Evolutionary conservation across 1,140 invertebrate species (phyloP).

Genomic region (Lepidotrigona ventralis): DNA sequence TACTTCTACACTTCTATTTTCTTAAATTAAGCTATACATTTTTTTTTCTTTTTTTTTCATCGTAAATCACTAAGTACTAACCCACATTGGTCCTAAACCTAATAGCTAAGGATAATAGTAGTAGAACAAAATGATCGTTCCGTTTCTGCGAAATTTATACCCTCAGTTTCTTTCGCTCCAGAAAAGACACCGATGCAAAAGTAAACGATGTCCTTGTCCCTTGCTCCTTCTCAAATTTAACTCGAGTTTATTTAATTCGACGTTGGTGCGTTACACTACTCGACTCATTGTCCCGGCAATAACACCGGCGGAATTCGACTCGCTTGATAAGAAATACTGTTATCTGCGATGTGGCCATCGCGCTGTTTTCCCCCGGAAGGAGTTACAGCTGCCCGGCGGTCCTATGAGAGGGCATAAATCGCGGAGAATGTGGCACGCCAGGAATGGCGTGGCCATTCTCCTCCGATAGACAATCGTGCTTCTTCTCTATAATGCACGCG

Average conservation of each 20-base stretch:
- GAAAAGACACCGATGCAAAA: too few species aligned
- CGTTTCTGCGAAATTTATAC: too few species aligned
- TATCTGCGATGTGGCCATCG: slow-evolving; percentile 14
- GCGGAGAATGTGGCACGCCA: slow-evolving; percentile 45
- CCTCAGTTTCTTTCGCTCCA: too few species aligned
- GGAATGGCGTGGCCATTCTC: slow-evolving; percentile 54
- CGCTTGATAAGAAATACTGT: slow-evolving; percentile 17
- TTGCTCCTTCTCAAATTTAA: neutral
- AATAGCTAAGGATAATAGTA: too few species aligned
- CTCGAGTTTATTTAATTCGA: neutral
- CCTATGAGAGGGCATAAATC: slow-evolving; percentile 58
- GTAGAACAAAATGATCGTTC: too few species aligned
- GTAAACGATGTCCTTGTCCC: too few species aligned
- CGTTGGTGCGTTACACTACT: neutral
- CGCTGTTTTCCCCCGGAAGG: slow-evolving; percentile 34
- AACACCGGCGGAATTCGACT: neutral
- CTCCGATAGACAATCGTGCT: slow-evolving; percentile 52
- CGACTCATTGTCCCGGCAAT: neutral
- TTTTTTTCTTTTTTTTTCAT: too few species aligned
- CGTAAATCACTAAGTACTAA: too few species aligned
- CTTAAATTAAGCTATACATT: too few species aligned
- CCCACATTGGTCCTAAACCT: too few species aligned
- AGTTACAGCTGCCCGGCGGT: slow-evolving; percentile 41
- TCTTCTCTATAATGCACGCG: slow-evolving; percentile 45
- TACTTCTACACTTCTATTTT: too few species aligned